A percentile compares a stretch with the other conserved stretches of the same genome.
Conservation (phyloP, 2,797 vertebrate species). For the Megaceryle alcyon region DNA sequence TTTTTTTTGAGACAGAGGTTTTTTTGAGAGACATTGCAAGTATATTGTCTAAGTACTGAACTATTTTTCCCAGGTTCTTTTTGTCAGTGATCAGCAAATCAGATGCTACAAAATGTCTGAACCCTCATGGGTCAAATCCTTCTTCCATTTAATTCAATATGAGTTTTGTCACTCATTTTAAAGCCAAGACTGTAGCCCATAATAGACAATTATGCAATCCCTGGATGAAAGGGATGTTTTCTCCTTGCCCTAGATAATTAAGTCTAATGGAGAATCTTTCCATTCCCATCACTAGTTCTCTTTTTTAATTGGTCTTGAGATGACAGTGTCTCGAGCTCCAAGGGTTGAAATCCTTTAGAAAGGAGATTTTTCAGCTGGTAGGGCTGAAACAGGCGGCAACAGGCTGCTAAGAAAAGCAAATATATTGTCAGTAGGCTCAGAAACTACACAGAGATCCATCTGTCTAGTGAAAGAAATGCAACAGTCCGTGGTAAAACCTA, state of each 20-base stretch:
- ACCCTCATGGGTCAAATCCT: slow-evolving; percentile 19
- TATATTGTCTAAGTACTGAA: not conserved
- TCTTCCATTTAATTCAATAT: not conserved
- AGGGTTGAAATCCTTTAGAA: not conserved
- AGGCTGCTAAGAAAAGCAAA: not conserved
- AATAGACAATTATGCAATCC: slow-evolving; percentile 28
- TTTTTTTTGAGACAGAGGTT: not conserved
- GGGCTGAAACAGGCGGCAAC: not conserved
- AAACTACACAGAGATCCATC: not conserved
- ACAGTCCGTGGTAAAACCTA: not conserved
- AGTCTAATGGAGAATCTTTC: slow-evolving; percentile 44
- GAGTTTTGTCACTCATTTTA: slow-evolving; percentile 54
- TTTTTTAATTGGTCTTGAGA: slow-evolving; percentile 33
- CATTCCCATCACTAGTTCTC: slow-evolving; percentile 20
- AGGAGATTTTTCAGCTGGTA: not conserved
- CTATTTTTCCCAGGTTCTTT: not conserved
- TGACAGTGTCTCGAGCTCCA: not conserved
- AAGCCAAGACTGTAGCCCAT: slow-evolving; percentile 19
- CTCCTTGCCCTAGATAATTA: slow-evolving; percentile 57
- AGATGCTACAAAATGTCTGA: not conserved
- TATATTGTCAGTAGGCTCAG: not conserved
- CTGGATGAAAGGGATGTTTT: slow-evolving; percentile 54
- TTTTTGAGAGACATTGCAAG: not conserved
- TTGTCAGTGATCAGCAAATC: not conserved
- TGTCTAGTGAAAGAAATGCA: not conserved